These are phyloP conservation scores for Coracopsis vasa DNA, from an alignment of 2,113 vertebrate genomes.

Conservation along the genomic window DNA sequence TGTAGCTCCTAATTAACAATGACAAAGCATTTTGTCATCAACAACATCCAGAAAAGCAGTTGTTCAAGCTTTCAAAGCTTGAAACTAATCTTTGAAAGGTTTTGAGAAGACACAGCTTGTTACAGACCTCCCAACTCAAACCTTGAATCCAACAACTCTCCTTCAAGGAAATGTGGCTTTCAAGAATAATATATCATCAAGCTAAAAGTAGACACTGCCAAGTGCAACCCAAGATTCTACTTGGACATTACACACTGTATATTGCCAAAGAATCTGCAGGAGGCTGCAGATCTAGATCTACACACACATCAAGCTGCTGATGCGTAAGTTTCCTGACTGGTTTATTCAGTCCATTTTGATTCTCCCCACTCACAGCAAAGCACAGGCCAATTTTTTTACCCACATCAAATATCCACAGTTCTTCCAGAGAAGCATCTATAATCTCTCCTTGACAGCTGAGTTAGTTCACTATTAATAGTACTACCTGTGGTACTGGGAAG, in stretches of 20 bases:
- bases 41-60: not conserved
- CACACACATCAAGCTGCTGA: not conserved
- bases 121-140: not conserved
- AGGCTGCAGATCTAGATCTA: not conserved
- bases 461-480: not conserved
- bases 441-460: not conserved
- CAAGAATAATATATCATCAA: not conserved
- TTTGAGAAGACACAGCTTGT: not conserved
- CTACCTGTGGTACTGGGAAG: not conserved
- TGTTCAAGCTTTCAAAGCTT: not conserved
- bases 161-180: not conserved
- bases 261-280: not conserved
- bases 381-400: not conserved
- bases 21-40: not conserved
- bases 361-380: not conserved
- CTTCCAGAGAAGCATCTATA: not conserved
- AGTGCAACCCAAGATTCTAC: not conserved
- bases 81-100: not conserved
- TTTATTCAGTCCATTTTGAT: not conserved
- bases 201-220: not conserved
- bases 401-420: not conserved
- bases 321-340: not conserved
- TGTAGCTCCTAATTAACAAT: not conserved
- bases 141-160: not conserved
- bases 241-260: fast-evolving